A percentile compares a stretch with the other conserved stretches of the same genome.
Conservation (phyloP, 2,797 vertebrate species). For the Siniperca undulata region DNA sequence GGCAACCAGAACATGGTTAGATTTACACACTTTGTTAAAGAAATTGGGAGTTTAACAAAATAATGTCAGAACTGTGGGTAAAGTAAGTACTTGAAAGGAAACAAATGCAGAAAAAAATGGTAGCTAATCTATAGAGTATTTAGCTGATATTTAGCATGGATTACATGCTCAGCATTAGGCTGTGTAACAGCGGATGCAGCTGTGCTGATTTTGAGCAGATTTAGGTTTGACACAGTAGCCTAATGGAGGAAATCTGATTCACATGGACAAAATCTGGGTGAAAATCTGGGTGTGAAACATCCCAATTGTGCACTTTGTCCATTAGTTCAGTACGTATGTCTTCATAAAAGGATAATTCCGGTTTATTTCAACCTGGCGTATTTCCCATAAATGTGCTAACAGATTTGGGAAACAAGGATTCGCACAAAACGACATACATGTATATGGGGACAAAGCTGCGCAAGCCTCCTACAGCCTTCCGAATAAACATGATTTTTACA, state of each 20-base stretch:
- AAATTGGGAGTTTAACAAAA: not conserved
- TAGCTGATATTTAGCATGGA: slow-evolving; percentile 43
- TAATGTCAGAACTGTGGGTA: slow-evolving; percentile 1
- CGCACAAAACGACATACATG: too few relatives aligned
- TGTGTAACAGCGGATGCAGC: slow-evolving; percentile 2
- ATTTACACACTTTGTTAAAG: not conserved
- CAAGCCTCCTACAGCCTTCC: too few relatives aligned
- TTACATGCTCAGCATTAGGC: slow-evolving; percentile 36
- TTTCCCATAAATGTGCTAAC: not conserved
- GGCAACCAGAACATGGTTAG: not conserved
- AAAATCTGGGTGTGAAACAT: slow-evolving; percentile 20
- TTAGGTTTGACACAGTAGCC: slow-evolving; percentile 48
- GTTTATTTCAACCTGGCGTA: not conserved
- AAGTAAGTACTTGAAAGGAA: slow-evolving; percentile 1
- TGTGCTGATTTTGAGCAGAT: slow-evolving; percentile 35
- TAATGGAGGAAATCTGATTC: slow-evolving; percentile 38
- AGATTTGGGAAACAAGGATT: too few relatives aligned
- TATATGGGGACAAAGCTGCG: too few relatives aligned
- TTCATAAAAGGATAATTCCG: not conserved
- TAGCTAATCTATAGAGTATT: slow-evolving; percentile 29
- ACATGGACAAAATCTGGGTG: slow-evolving; percentile 17
- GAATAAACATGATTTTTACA: too few relatives aligned
- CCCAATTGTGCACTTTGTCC: not conserved
- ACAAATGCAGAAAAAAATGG: not conserved
- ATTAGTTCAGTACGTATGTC: not conserved